Evolutionary conservation across 1,140 invertebrate species (phyloP).

Genomic region (Glossosoma conforme): DNA sequence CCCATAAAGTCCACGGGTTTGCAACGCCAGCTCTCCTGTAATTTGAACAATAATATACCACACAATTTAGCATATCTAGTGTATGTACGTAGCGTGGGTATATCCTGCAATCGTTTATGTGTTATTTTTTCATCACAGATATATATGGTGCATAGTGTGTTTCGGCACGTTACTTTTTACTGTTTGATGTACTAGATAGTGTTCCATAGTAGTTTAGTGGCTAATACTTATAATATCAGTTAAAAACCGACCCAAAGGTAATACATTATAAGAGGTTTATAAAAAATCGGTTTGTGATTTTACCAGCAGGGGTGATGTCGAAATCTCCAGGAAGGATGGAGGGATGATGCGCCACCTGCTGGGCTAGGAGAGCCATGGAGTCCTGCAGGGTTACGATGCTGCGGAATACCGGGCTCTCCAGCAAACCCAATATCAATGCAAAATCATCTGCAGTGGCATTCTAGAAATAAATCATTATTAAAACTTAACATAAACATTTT

Average conservation of each 20-base stretch:
- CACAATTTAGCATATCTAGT: too few species aligned
- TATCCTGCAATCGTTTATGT: too few species aligned
- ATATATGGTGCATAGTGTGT: too few species aligned
- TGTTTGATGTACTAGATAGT: too few species aligned
- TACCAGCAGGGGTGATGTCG: conserved; percentile 75
- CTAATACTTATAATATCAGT: too few species aligned
- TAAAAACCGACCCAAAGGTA: too few species aligned
- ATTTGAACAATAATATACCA: too few species aligned
- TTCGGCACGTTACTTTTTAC: too few species aligned
- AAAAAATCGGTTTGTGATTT: conserved; percentile 7
- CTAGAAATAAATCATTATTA: conserved; percentile 35
- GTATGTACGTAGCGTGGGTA: too few species aligned
- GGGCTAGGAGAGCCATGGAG: conserved; percentile 73
- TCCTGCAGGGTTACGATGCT: conserved; percentile 90
- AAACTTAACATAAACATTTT: neutral
- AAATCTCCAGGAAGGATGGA: conserved; percentile 89
- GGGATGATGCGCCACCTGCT: conserved; percentile 79
- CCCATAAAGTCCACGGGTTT: conserved; percentile 49
- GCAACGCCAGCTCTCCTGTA: conserved; percentile 57
- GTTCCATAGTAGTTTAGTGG: too few species aligned
- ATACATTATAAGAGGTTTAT: too few species aligned
- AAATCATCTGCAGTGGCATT: conserved; percentile 78
- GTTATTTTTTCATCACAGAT: too few species aligned
- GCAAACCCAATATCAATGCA: conserved; percentile 76
- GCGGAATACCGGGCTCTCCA: conserved; percentile 89